Base-by-base conservation (phyloP, 2,888 invertebrate species). In the Xanthia togata region DNA sequence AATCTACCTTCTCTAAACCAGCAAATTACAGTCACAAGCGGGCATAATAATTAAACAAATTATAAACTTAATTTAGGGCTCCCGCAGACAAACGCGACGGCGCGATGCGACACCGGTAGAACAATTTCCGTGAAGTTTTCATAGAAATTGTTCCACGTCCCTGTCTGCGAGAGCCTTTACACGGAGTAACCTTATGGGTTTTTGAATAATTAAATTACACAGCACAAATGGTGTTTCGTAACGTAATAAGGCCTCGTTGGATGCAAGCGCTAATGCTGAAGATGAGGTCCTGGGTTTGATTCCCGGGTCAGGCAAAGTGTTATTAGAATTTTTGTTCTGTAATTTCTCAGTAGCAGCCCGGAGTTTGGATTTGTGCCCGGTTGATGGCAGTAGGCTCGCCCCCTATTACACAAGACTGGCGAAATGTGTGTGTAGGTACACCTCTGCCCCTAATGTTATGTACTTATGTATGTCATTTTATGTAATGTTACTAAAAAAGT, bases 1-100 rank as follows among this genome's bases (percentile, higher is more conserved):
- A 55, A 73, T 73, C 76, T 62, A 50, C 55, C 20, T 55, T 63
- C 70, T 70, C 14, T 59, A 38, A 55, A 57, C 35, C 41, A 60
- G 55, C n/a, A 67, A 70, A 81, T 68, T 70, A 63, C 44, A 53
- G 63, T 12, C 31, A 31, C 57, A 44, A 55, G 23, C 35, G 31
- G 8, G 26, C 41, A 50, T 60, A n/a, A 44, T 69, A 72, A 72
- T 77, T 72, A 62, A 53, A 77, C 20, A 38, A 72, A 81, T 69
- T 57, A 73, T 31, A 38, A 71, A 50, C 59, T 50, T 35, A 20
- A 62, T 44, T 41, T 41, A 41, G 9, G 41, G 41, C 41, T 41
- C 41, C 41, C 8, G 9, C 41, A 41, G 9, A 41, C 9, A 44
- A 14, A 44, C 44, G 44, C 44, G 14, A 44, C 44, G 44, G 44